Base-by-base conservation (phyloP, 2,797 vertebrate species). In the Thripadectes ignobilis region DNA sequence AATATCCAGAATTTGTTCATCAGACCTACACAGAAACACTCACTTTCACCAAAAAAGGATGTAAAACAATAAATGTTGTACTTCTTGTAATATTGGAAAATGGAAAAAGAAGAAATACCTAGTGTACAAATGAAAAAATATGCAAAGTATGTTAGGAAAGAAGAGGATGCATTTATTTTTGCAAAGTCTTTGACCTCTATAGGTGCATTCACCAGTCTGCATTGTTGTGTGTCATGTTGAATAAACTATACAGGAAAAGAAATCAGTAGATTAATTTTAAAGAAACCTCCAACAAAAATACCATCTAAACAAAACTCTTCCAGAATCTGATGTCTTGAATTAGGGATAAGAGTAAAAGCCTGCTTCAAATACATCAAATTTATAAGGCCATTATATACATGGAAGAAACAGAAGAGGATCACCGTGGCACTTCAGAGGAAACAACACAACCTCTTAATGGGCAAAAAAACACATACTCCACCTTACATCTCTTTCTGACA, bases 141-240 rank as follows among this genome's bases (percentile, higher is more conserved):
- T 3, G 4, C 6, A 8, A 57, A 12, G 4, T 30, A 32, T 20
- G 5, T 48, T 54, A 58, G 30, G 14, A 72, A 79, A 76, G 22
- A 63, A 49, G 17, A 68, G 12, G 12, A 41, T 14, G 30, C 1
- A 32, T 29, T 22, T 73, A 45, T n/a, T 76, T 95, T 91, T 69
- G 12, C n/a, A 22, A 54, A 84, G 20, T 1, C 30, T 84, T 75
- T 78, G 24, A 46, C 4, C 11, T 2, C 6, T 4, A 0, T 38
- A 77, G 57, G 3, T 49, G 13, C n/a, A 45, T 46, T 74, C 26
- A 24, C 5, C 49, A 0, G 0, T 43, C 27, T 67, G 14, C 24
- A 26, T 38, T 73, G 24, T 9, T 69, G 9, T 30, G 5, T 32
- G 8, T 46, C 67, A 74, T 32, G 43, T 39, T 58, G n/a, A 73